Evolutionary conservation across 2,797 vertebrate species (phyloP).

Genomic region (Mus caroli): DNA sequence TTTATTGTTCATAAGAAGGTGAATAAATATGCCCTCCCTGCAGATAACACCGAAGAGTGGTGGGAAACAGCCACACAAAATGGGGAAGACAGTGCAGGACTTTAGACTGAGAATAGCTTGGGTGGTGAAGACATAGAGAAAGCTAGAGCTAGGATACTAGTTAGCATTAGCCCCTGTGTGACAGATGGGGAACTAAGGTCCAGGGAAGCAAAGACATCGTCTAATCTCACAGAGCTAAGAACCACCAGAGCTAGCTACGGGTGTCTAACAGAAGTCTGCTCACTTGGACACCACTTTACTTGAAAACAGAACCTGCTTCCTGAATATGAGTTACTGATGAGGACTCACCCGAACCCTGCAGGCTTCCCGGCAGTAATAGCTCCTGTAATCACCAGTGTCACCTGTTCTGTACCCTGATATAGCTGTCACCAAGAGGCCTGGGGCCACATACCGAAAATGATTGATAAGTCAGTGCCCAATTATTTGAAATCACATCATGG

Average conservation of each 20-base stretch:
- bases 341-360: background rate
- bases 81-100: background rate
- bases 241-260: background rate
- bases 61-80: background rate
- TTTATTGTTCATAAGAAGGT: slow-evolving; percentile 56
- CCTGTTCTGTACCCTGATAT: background rate
- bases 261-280: background rate
- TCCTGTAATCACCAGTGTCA: slow-evolving; percentile 15
- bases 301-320: slow-evolving; percentile 43
- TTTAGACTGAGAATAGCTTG: background rate
- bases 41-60: slow-evolving; percentile 43
- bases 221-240: background rate
- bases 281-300: background rate
- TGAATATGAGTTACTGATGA: background rate
- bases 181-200: slow-evolving; percentile 20
- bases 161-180: background rate
- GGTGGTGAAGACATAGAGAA: background rate
- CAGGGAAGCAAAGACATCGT: background rate
- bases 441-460: slow-evolving; percentile 14
- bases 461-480: slow-evolving; percentile 54
- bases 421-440: background rate
- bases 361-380: background rate
- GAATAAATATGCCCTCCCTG: slow-evolving; percentile 52
- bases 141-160: slow-evolving; percentile 10
- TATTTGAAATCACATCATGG: slow-evolving; percentile 30